A percentile compares a stretch with the other conserved stretches of the same genome.
These are phyloP conservation scores for Melitaea athalia DNA, from an alignment of 2,888 invertebrate species.

Conservation along the genomic window DNA sequence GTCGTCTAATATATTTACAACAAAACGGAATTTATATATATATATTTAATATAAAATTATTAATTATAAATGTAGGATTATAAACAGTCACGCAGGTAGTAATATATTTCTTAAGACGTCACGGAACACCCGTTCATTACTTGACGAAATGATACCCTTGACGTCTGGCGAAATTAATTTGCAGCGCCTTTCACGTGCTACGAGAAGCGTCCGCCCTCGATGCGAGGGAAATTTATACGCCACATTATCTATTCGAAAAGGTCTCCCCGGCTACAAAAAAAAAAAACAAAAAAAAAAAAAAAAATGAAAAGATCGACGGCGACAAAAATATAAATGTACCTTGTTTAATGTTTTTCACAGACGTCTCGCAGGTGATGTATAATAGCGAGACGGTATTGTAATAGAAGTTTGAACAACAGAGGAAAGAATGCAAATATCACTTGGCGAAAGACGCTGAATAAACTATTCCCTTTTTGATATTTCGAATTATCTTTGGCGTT, in stretches of 20 bases:
- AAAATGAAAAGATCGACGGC: constrained; percentile 57
- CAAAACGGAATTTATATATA: no score
- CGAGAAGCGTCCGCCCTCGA: constrained; percentile 57
- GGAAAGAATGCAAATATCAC: constrained; percentile 26
- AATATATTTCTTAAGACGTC: constrained; percentile 16
- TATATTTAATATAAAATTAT: neutral
- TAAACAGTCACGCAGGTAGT: neutral
- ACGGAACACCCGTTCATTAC: constrained; percentile 20
- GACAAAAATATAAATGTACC: constrained; percentile 49
- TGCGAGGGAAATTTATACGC: constrained; percentile 71
- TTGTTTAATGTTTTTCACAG: constrained; percentile 34
- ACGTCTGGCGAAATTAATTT: constrained; percentile 76
- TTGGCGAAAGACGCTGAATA: constrained; percentile 11
- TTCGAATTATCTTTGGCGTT: neutral
- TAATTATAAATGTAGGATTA: neutral
- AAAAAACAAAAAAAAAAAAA: constrained; percentile 71
- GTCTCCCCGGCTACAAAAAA: constrained; percentile 65
- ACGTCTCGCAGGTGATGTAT: constrained; percentile 19
- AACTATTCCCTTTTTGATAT: constrained; percentile 4
- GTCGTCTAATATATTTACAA: no score
- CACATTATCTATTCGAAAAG: constrained; percentile 78
- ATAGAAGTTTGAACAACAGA: constrained; percentile 12
- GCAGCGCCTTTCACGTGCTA: constrained; percentile 70
- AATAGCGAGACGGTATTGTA: constrained; percentile 10
- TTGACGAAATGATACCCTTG: constrained; percentile 46